These are phyloP conservation scores for Elysia crispata DNA, from an alignment of 2,888 invertebrate genomes.

Conservation along the genomic window DNA sequence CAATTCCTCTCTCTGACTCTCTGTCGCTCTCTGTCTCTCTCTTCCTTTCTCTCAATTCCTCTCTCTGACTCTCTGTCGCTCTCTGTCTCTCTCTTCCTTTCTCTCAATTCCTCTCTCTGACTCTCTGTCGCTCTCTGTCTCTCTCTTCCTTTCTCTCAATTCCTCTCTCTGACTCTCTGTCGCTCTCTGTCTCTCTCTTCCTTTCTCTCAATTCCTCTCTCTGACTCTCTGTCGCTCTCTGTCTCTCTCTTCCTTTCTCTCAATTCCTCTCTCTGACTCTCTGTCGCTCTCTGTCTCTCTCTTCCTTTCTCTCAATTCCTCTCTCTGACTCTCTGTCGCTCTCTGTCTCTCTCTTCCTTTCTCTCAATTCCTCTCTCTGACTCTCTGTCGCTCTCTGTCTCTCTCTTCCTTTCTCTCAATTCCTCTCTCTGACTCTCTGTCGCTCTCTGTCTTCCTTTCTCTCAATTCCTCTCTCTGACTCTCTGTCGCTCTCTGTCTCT, in stretches of 20 bases:
- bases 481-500: too few relatives aligned
- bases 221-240: conserved; percentile 13
- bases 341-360: neutral
- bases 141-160: too few relatives aligned
- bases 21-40: neutral
- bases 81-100: conserved; percentile 13
- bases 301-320: too few relatives aligned
- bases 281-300: conserved; percentile 12
- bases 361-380: neutral
- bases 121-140: conserved; percentile 13
- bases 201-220: neutral
- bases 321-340: neutral
- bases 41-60: neutral
- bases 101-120: conserved; percentile 12
- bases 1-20: conserved; percentile 22
- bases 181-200: neutral
- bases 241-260: conserved; percentile 14
- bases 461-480: too few relatives aligned
- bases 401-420: conserved; percentile 12
- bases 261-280: conserved; percentile 7
- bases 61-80: conserved; percentile 4
- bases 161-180: too few relatives aligned
- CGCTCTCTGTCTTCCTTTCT: too few relatives aligned
- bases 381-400: conserved; percentile 16
- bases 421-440: conserved; percentile 14